phyloP scores from a whole-genome alignment of 30 jellyfish, hydroid and myxozoan species.

The Nemopilema nomurai region DNA sequence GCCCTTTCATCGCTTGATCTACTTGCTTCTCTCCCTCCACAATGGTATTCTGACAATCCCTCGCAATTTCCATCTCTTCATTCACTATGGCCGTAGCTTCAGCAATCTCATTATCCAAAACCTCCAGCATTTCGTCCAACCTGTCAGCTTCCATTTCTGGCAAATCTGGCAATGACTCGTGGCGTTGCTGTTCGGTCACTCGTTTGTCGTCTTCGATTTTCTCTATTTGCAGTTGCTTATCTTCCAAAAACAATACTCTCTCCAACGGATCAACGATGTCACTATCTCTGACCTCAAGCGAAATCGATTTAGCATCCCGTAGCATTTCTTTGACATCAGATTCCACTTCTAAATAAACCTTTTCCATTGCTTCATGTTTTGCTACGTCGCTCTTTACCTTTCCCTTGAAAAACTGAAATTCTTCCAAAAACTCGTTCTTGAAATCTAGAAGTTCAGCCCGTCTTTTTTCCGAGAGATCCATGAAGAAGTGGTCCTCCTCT shows the following conservation, averaged over 20 bases:
- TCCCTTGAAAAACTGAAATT: constrained; percentile 25
- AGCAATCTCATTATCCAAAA: constrained; percentile 3
- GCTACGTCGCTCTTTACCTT: constrained; percentile 1
- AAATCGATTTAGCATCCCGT: not conserved
- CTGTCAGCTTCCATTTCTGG: constrained; percentile 35
- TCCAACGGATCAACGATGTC: not conserved
- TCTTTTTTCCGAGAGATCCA: constrained; percentile 2
- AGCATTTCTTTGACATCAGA: not conserved
- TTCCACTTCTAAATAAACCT: not conserved
- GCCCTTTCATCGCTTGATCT: constrained; percentile 1
- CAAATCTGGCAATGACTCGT: constrained; percentile 2
- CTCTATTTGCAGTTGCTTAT: not conserved
- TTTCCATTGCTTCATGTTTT: not conserved
- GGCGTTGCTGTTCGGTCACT: constrained; percentile 1
- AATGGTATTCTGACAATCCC: not conserved
- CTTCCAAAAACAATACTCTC: constrained; percentile 3
- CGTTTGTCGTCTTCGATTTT: constrained; percentile 19
- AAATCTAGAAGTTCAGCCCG: constrained; percentile 28
- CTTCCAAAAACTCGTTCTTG: constrained; percentile 58
- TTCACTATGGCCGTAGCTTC: constrained; percentile 18
- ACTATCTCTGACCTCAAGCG: not conserved
- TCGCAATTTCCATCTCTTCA: constrained; percentile 4
- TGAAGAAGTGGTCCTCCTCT: constrained; percentile 33
- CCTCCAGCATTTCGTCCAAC: constrained; percentile 2
- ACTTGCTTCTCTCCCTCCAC: not conserved